Percentiles rank a stretch among this genome's conserved stretches.
Conservation (phyloP, 2,888 invertebrate species). For the Notocelia uddmanniana region DNA sequence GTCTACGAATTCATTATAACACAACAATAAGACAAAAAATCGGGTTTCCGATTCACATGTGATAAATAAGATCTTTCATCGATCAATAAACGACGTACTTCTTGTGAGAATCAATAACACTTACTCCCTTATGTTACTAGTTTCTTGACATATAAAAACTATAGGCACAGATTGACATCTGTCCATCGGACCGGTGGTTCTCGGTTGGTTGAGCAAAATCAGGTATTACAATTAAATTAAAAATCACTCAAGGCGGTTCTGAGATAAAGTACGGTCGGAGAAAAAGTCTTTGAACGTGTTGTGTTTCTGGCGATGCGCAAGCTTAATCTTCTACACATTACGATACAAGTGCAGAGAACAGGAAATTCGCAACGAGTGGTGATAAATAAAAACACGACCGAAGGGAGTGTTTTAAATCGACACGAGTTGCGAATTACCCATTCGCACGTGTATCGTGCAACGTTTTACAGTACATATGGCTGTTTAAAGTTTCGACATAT, state of each 20-base stretch:
- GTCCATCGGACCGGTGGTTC: slow-evolving; percentile 69
- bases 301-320: too few species aligned
- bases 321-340: too few species aligned
- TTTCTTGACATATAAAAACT: slow-evolving; percentile 55
- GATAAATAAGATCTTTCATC: slow-evolving; percentile 52
- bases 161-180: slow-evolving; percentile 79
- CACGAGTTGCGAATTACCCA: too few species aligned
- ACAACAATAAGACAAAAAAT: slow-evolving; percentile 72
- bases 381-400: too few species aligned
- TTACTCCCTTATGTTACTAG: neutral
- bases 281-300: slow-evolving; percentile 10
- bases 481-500: too few species aligned
- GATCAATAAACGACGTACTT: neutral
- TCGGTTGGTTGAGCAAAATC: slow-evolving; percentile 80
- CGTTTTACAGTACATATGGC: too few species aligned
- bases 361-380: too few species aligned
- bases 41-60: slow-evolving; percentile 58
- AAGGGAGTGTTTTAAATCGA: too few species aligned
- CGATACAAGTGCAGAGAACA: too few species aligned
- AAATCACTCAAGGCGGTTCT: slow-evolving; percentile 79
- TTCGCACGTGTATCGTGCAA: too few species aligned
- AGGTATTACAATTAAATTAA: slow-evolving; percentile 85
- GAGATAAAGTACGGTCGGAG: slow-evolving; percentile 61
- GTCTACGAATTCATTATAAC: slow-evolving; percentile 71
- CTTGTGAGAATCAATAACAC: neutral